These are phyloP conservation scores for Pollenia labialis DNA, from an alignment of 2,888 invertebrate species.

Conservation along the genomic window DNA sequence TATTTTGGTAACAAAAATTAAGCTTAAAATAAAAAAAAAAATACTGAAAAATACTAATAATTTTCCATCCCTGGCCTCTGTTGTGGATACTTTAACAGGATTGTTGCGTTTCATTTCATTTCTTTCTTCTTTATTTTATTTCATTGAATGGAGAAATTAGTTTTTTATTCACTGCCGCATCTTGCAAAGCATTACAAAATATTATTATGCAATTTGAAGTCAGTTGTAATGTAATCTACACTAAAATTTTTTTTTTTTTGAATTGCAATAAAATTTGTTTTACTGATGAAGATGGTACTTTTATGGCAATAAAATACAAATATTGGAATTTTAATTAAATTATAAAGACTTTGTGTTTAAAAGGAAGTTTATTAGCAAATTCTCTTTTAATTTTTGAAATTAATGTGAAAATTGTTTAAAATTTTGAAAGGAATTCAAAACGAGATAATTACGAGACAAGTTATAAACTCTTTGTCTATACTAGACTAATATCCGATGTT, in stretches of 20 bases:
- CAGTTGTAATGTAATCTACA: constrained; percentile 39
- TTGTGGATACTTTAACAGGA: constrained; percentile 10
- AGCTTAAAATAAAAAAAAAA: too few relatives aligned
- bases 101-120: neutral
- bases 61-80: neutral
- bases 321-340: too few relatives aligned
- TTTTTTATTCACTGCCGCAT: constrained; percentile 44
- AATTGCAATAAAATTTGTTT: neutral
- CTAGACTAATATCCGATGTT: too few relatives aligned
- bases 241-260: constrained; percentile 24
- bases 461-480: too few relatives aligned
- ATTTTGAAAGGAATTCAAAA: too few relatives aligned
- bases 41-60: too few relatives aligned
- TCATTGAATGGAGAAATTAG: constrained; percentile 30
- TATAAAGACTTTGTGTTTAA: too few relatives aligned
- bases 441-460: too few relatives aligned
- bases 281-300: constrained; percentile 11
- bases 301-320: neutral
- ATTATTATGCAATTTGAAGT: constrained; percentile 38
- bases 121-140: constrained; percentile 7
- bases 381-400: too few relatives aligned
- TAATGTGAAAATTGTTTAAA: too few relatives aligned
- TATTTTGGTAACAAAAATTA: too few relatives aligned
- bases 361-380: too few relatives aligned
- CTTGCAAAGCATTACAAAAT: constrained; percentile 28